Conservation (phyloP, 2,888 invertebrate species). For the Drosophila lutescens region DNA sequence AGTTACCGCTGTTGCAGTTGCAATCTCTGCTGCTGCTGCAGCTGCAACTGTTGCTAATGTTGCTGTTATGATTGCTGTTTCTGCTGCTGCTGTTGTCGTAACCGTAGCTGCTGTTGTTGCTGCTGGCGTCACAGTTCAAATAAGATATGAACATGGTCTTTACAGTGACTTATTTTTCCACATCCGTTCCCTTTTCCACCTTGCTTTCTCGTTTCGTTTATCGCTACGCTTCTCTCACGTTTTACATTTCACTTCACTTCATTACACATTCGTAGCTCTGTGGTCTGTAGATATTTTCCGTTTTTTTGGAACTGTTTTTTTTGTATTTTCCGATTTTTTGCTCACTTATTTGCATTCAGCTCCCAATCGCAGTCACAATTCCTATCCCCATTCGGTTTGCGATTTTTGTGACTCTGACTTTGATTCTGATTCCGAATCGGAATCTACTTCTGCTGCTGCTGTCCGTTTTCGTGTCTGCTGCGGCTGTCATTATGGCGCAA, state of each 20-base stretch:
- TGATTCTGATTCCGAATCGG: conserved; percentile 1
- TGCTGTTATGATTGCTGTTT: neutral
- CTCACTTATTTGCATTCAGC: conserved; percentile 21
- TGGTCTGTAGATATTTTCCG: conserved; percentile 9
- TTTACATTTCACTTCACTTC: conserved; percentile 54
- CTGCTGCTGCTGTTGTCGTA: conserved; percentile 16
- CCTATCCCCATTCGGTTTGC: conserved; percentile 17
- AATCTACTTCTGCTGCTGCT: conserved; percentile 5
- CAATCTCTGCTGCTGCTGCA: conserved; percentile 3
- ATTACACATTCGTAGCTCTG: conserved; percentile 37
- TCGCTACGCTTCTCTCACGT: neutral
- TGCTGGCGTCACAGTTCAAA: conserved; percentile 63
- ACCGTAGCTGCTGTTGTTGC: conserved; percentile 25
- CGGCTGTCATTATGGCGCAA: conserved; percentile 57
- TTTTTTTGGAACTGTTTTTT: conserved; percentile 7
- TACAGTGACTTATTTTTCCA: conserved; percentile 13
- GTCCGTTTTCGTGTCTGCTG: conserved; percentile 22
- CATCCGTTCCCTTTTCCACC: conserved; percentile 2
- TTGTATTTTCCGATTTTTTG: neutral
- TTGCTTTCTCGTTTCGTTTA: neutral
- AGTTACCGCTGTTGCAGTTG: conserved; percentile 24
- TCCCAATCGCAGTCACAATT: conserved; percentile 1
- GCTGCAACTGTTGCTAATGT: neutral
- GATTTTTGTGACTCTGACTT: conserved; percentile 17
- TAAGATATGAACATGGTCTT: conserved; percentile 76